Evolutionary conservation across 2,888 invertebrate genomes (phyloP), one percentile per base, ranked within the genome.

Genomic region (Clusia tigrina): DNA sequence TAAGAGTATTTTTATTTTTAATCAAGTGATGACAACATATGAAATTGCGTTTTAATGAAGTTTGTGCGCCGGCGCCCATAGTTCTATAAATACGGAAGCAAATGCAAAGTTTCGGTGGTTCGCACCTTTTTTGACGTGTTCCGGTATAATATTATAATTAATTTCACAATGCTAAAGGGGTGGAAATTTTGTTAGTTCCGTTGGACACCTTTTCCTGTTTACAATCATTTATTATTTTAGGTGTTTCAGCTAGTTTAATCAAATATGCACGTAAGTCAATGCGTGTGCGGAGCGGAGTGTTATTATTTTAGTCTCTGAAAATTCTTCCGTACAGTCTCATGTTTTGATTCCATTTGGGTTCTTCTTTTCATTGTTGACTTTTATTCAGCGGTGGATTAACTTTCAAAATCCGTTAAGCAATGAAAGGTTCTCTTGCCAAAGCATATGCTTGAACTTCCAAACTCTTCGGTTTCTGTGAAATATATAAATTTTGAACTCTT

Each of bases 1-100:
- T n/a, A n/a, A n/a, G n/a, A n/a, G 18, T 57, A 48, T 57, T 48
- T 46, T 48, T 48, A 48, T 57, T 48, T 48, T 74, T 72, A 74
- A 74, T 77, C 76, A 77, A 74, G 74, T 77, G 77, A 67, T 75
- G 77, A 74, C 77, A 74, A 74, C 65, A 69, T 38, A 55, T 61
- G 56, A 69, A 74, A 74, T 74, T 74, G 77, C 70, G 77, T 77
- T 74, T 77, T 76, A 74, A 74, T 74, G 68, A 72, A 76, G 71
- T 74, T 62, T 63, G 63, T 42, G 56, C 66, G 65, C 66, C 53
- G 15, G 23, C 58, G 32, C 38, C 15, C 23, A 32, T 32, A 9
- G 32, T 12, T 32, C 32, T 9, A 9, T 32, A 32, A 32, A 32
- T 32, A 12, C 42, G 42, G 32, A 5, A 5, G 32, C 32, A 32